Conservation (phyloP, 2,888 invertebrate species). For the Sthenelais limicola region DNA sequence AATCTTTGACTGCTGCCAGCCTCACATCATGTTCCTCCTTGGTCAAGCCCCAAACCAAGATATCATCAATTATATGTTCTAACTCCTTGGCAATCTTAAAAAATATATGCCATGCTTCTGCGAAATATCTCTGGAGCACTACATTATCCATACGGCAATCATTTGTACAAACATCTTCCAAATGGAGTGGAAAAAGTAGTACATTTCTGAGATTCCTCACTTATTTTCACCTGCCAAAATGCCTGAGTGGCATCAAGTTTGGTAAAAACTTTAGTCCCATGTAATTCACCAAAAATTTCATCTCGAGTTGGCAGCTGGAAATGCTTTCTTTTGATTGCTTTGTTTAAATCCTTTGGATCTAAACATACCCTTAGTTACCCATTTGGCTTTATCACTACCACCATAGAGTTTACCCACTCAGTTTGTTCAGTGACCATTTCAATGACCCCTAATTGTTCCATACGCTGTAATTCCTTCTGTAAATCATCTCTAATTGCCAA, state of each 20-base stretch:
- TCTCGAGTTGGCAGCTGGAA: neutral
- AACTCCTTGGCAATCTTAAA: neutral
- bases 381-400: neutral
- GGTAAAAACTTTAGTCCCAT: neutral
- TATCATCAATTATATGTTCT: conserved; percentile 27
- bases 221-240: neutral
- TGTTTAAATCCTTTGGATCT: conserved; percentile 20
- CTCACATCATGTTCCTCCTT: conserved; percentile 26
- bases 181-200: conserved; percentile 21
- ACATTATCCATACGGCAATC: conserved; percentile 36
- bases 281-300: neutral
- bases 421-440: conserved; percentile 7
- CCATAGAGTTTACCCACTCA: conserved; percentile 28
- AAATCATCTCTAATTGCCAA: no score
- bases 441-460: no score
- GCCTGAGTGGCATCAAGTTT: neutral
- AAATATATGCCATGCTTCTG: neutral
- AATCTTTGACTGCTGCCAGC: conserved; percentile 8
- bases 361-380: conserved; percentile 27
- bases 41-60: conserved; percentile 1
- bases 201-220: no score
- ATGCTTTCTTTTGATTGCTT: conserved; percentile 7
- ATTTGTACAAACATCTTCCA: conserved; percentile 11
- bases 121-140: conserved; percentile 23
- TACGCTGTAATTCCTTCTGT: no score